Evolutionary conservation across 2,888 invertebrate species (phyloP), one percentile per base, ranked within the genome.

Genomic region (Mythimna loreyi): DNA sequence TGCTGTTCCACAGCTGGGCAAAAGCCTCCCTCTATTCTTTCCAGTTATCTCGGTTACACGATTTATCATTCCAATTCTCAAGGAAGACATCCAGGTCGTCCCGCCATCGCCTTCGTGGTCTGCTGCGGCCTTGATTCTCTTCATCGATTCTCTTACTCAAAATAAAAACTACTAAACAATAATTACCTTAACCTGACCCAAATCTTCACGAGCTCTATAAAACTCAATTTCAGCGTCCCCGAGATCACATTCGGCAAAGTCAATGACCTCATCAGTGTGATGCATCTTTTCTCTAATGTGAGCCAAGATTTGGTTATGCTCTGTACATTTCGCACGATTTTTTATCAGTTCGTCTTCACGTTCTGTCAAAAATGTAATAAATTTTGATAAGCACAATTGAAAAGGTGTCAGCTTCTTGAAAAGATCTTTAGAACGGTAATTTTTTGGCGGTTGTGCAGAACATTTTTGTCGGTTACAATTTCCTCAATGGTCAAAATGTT

Each of bases 241-340:
- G 1, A 95, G 90, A 72, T 96, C 94, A 66, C 93, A 92, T 78
- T 96, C 95, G 16, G 94, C 89, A 19, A 91, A 87, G 67, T 95
- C 94, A 64, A 94, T 96, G n/a, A 94, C 92, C 80, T 95, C 92
- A 28, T 94, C 93, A 0, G 95, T 95, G 80, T 95, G 96, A 78
- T 94, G 89, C 94, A 96, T 95, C 80, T 96, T 96, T 74, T 96
- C 96, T 72, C 95, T 90, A 4, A 96, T 96, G 75, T 96, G 96
- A 11, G 95, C 95, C 66, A 95, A 83, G 63, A 94, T 96, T 78
- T 95, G 95, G 78, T 95, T 95, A 74, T 96, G 94, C 75, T 96
- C 95, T 1, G 94, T 93, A 65, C 95, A 96, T 81, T 94, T 95
- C 0, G 83, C 77, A 1, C 96, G 92, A 78, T 96, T 94, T 78